phyloP scores from a whole-genome alignment of 2,888 invertebrate genomes.

The Sinhomidia bicolor region DNA sequence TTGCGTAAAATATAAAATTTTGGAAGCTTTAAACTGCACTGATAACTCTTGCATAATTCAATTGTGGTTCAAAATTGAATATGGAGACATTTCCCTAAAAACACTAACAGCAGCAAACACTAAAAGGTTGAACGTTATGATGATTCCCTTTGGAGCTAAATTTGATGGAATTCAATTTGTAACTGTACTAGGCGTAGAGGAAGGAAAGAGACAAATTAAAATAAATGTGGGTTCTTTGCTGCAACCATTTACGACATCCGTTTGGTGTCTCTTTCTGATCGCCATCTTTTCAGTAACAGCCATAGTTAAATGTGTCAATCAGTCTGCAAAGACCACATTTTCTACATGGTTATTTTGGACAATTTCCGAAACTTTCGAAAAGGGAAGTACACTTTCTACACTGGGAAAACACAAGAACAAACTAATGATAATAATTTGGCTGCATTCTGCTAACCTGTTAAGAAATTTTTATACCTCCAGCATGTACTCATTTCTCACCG shows the following conservation, averaged over 20 bases:
- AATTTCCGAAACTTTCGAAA: not conserved
- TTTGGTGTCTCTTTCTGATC: not conserved
- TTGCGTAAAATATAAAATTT: not conserved
- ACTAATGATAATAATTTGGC: not conserved
- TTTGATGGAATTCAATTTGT: not conserved
- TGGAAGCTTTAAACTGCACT: not conserved
- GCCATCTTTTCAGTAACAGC: not conserved
- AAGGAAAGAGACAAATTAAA: not conserved
- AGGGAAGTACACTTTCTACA: too few species aligned
- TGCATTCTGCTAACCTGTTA: not conserved
- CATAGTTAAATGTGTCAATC: too few species aligned
- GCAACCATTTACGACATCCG: not conserved
- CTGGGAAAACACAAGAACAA: not conserved
- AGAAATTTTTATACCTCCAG: not conserved
- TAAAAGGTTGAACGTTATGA: too few species aligned
- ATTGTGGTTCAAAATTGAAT: too few species aligned
- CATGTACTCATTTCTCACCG: not conserved
- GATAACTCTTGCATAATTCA: too few species aligned
- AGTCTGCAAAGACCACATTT: too few species aligned
- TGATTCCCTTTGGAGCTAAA: not conserved
- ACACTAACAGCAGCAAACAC: too few species aligned
- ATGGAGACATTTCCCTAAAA: too few species aligned
- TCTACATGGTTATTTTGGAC: not conserved
- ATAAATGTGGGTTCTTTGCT: not conserved
- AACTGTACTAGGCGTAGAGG: not conserved